Base-by-base conservation (phyloP, 2,888 invertebrate genomes). In the Pristionchus maxplancki region DNA sequence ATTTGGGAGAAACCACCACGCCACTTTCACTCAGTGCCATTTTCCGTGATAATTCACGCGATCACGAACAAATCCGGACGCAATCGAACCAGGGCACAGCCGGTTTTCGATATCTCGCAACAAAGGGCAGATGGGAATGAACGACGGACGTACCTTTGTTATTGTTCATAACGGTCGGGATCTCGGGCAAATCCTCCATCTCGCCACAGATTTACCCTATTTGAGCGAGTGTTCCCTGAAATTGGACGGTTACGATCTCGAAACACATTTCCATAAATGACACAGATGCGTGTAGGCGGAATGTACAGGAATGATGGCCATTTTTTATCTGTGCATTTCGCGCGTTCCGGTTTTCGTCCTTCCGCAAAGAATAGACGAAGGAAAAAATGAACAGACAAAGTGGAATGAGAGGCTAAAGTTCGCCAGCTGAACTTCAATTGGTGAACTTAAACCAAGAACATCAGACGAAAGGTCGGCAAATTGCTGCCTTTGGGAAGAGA, bases 101-200 rank as follows among this genome's bases (percentile, higher is more conserved):
- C 34, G 24, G 37, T 37, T 71, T 64, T 64, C 17, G 64, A 58
- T 31, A 67, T 67, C 31, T 67, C 64, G 31, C 64, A 67, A 67
- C 28, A 67, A 58, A 58, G 58, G 58, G 58, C 58, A 58, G 20
- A n/a, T n/a, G n/a, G n/a, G 3, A 58, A 44, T 44, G 5, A 58
- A 58, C 20, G 53, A 20, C 20, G 37, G 37, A 71, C 20, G 34
- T 17, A 71, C 71, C 71, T 71, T 71, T 71, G 20, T 34, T 37
- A 34, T 71, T 37, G 71, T 37, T 71, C 20, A 71, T 37, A 1
- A 71, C 31, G 5, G 71, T 34, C 37, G 71, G 71, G 11, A 71
- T 34, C 20, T 71, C 71, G 71, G 71, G 71, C 71, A 71, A 71
- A 37, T 71, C 71, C 37, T 71, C 71, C 71, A 71, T 71, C n/a